Base-by-base conservation (phyloP, 2,113 vertebrate species). In the Siniperca knerii region DNA sequence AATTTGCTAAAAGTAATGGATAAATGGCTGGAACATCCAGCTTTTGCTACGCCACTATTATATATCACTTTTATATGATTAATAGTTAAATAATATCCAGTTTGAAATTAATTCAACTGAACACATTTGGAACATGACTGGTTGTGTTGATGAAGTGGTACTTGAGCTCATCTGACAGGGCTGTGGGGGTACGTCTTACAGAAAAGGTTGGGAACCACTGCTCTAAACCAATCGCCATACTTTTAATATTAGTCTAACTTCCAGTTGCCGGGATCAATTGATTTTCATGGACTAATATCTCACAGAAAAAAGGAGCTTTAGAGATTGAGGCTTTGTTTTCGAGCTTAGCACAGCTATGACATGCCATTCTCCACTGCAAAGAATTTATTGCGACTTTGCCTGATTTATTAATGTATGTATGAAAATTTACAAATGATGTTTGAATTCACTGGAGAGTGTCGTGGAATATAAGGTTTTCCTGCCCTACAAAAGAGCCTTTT, bases 201-300 rank as follows among this genome's bases (percentile, higher is more conserved):
- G 8, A 58, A 58, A 57, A 11, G 37, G 52, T 55, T 15, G 35
- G 16, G 67, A 70, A 33, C 29, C 33, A 20, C 29, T 37, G 35
- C 37, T 46, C 37, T 54, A 23, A 73, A 73, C 37, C 71, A 60
- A 25, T 18, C 8, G 37, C 11, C 9, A 12, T 21, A 60, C 25
- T 21, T 78, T 60, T 20, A 25, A 50, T 18, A 85, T 79, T 46
- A 62, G 62, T 75, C 25, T 46, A 57, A 73, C 70, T 29, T 60
- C 73, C 44, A 61, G 75, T 71, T 75, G 29, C 21, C n/a, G 4
- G 35, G 13, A 42, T 73, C 68, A 60, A 58, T 67, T 64, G 33
- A 79, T 74, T 74, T 60, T 52, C 23, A 67, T 25, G 68, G 44
- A 79, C 55, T 54, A 75, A 71, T 42, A 58, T 46, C 46, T 57